A percentile compares a stretch with the other conserved stretches of the same genome.
Conservation (phyloP, 2,797 vertebrate genomes). For the Chrysolophus pictus region DNA sequence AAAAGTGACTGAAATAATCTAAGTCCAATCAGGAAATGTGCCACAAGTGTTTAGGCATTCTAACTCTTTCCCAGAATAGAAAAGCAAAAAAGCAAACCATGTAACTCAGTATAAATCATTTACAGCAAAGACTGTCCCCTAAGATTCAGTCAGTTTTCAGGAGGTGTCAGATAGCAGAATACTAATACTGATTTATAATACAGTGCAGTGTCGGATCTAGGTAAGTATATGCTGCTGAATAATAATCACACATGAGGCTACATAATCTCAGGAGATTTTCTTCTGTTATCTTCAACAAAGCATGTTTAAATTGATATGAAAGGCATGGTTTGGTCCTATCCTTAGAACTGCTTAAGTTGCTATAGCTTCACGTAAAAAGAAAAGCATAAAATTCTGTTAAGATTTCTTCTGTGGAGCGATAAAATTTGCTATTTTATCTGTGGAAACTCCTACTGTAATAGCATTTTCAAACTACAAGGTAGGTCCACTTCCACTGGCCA, state of each 20-base stretch:
- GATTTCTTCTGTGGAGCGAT: background rate
- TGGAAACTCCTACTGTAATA: background rate
- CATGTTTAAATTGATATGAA: background rate
- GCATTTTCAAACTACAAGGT: background rate
- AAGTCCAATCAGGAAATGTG: background rate
- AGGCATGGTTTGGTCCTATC: background rate
- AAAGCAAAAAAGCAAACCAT: background rate
- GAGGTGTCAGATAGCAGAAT: constrained; percentile 50
- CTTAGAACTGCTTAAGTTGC: background rate
- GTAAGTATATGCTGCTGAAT: constrained; percentile 42
- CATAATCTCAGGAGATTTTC: constrained; percentile 28
- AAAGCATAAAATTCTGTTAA: background rate
- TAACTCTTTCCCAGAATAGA: background rate
- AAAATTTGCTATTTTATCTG: background rate
- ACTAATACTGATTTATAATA: constrained; percentile 42
- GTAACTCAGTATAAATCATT: constrained; percentile 34
- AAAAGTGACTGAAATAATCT: background rate
- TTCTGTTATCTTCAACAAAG: constrained; percentile 46
- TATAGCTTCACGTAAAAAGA: background rate
- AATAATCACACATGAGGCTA: constrained; percentile 56
- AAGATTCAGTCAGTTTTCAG: constrained; percentile 42
- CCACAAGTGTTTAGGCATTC: background rate
- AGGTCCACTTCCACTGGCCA: fast-evolving
- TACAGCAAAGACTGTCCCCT: constrained; percentile 18
- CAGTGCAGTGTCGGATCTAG: background rate